phyloP scores from a whole-genome alignment of 35 echinoderm and acorn worm genomes.

The Amphiura filiformis region DNA sequence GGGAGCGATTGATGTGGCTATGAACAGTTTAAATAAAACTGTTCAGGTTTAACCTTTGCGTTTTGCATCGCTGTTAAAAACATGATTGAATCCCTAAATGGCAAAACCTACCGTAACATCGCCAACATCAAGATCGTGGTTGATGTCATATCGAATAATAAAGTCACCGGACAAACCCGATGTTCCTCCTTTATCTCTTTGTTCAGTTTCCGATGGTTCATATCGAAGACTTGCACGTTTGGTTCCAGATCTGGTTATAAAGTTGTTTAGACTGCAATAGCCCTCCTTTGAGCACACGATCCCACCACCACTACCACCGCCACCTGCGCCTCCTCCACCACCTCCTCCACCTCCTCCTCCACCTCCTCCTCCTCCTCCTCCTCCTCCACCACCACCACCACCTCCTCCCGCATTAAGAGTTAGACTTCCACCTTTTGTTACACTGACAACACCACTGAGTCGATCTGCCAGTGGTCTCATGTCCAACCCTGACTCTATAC shows the following conservation, averaged over 20 bases:
- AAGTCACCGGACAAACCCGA: conserved; percentile 77
- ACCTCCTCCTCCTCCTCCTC: neutral
- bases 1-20: too few relatives aligned
- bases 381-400: neutral
- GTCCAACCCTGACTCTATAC: conserved; percentile 66
- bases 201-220: conserved; percentile 44
- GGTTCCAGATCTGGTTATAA: conserved; percentile 8
- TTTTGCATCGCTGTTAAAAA: too few relatives aligned
- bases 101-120: conserved; percentile 75
- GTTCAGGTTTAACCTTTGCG: too few relatives aligned
- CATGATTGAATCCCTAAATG: too few relatives aligned
- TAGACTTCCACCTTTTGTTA: conserved; percentile 23
- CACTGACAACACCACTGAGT: conserved; percentile 10
- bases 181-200: conserved; percentile 30
- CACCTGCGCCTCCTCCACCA: neutral
- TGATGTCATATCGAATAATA: conserved; percentile 79
- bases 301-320: conserved; percentile 7
- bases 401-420: conserved; percentile 13
- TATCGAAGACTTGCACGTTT: conserved; percentile 40
- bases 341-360: neutral
- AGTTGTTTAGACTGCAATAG: conserved; percentile 6
- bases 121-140: conserved; percentile 65
- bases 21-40: too few relatives aligned
- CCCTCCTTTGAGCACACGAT: neutral
- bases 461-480: conserved; percentile 30